Evolutionary conservation across 1,140 invertebrate genomes (phyloP), one percentile per base, ranked within the genome.

Genomic region (Drosophila mayri): DNA sequence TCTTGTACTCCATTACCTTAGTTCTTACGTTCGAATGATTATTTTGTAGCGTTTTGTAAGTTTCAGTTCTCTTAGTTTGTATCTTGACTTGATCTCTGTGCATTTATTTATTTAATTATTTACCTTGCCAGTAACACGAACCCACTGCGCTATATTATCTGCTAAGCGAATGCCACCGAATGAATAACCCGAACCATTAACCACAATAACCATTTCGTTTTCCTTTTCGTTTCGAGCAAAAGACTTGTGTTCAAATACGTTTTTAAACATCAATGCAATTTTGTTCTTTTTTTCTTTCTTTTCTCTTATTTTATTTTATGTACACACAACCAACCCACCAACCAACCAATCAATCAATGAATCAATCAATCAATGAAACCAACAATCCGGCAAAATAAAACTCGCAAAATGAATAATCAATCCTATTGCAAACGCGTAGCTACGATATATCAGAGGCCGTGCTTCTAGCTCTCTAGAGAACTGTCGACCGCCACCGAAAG

Each of bases 381-480:
- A 79, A 55, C 47, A 78, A 72, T 25, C 40, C 47, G 76, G 47
- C 22, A 37, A 52, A 43, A 55, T 55, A 70, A 44, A 22, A 47
- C 28, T 49, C 46, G 46, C 30, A 46, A 47, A 59, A 70, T n/a
- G 41, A 60, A 73, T 38, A 79, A 12, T 35, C 30, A 79, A 12
- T 35, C 30, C n/a, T 11, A 25, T 62, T 57, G 11, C 47, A 44
- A 66, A 55, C 9, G 57, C 49, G 71, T 79, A 92, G 91, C 88
- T 92, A 92, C 83, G 91, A 92, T 91, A 92, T 92, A 83, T 91
- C 83, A 86, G 91, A 92, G 83, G 91, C 91, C 71, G 91, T 92
- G 80, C 79, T 92, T 73, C 75, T 92, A 92, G 91, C 91, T 38
- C 88, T 92, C 60, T 92, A 55, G 14, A 55, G 72, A 92, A 52